phyloP scores from a whole-genome alignment of 2,113 vertebrate genomes.

The Crotalus viridis region DNA sequence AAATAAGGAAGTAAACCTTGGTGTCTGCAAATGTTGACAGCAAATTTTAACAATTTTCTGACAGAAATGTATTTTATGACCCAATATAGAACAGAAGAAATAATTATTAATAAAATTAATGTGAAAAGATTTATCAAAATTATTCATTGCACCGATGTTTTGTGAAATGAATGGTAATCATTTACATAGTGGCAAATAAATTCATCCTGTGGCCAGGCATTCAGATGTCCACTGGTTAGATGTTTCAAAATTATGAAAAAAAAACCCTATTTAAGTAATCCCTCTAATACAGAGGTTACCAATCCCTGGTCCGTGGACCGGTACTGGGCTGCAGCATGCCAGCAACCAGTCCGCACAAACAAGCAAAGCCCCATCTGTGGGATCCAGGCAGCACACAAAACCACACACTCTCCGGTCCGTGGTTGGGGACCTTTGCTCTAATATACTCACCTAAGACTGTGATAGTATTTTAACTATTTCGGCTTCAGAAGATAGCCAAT shows the following conservation, averaged over 20 bases:
- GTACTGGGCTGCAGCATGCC: too few species aligned
- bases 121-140: background rate
- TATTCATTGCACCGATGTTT: background rate
- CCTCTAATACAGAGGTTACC: background rate
- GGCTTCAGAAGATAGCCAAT: background rate
- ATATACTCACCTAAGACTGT: background rate
- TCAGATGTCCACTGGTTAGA: background rate
- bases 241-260: background rate
- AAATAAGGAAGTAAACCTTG: slow-evolving; percentile 46
- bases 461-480: background rate
- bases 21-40: slow-evolving; percentile 42
- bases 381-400: too few species aligned
- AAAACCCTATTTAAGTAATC: background rate
- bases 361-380: too few species aligned
- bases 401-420: too few species aligned
- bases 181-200: background rate
- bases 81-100: slow-evolving; percentile 16
- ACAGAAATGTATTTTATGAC: slow-evolving; percentile 39
- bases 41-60: slow-evolving; percentile 49
- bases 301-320: too few species aligned
- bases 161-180: background rate
- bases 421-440: too few species aligned
- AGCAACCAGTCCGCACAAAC: too few species aligned
- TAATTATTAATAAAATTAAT: slow-evolving; percentile 3
- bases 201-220: too few species aligned